Conservation (phyloP, 2,797 vertebrate genomes). For the Tadarida brasiliensis region DNA sequence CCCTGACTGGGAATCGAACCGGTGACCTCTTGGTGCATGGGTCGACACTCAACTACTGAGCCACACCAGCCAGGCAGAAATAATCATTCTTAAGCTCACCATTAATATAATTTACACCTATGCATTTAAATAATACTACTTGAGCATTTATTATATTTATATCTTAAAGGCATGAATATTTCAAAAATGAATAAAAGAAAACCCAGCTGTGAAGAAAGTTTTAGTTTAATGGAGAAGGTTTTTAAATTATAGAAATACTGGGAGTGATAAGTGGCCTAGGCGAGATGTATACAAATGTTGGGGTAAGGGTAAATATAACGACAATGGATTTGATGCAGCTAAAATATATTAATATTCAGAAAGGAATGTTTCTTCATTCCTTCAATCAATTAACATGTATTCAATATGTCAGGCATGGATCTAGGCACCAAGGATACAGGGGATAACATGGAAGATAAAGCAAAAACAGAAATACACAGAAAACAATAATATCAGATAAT, state of each 20-base stretch:
- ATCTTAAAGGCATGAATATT: background rate
- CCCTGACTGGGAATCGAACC: no score
- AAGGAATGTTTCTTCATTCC: background rate
- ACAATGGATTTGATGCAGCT: background rate
- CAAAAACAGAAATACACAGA: background rate
- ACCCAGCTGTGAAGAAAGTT: background rate
- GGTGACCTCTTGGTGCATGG: no score
- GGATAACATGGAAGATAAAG: background rate
- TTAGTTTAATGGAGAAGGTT: background rate
- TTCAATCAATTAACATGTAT: background rate
- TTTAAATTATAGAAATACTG: background rate
- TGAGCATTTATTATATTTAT: background rate
- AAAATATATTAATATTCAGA: background rate
- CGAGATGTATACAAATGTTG: background rate
- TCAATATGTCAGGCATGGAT: background rate
- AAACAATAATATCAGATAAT: background rate
- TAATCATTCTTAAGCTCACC: background rate
- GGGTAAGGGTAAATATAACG: background rate
- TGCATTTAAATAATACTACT: slow-evolving; percentile 54
- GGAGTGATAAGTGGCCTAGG: background rate
- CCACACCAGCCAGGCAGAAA: background rate
- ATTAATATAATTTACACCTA: background rate
- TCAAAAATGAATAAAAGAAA: slow-evolving; percentile 37
- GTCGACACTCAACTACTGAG: no score
- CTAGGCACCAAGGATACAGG: background rate